phyloP scores from a whole-genome alignment of 2,113 vertebrate species.

The Recurvirostra avosetta region DNA sequence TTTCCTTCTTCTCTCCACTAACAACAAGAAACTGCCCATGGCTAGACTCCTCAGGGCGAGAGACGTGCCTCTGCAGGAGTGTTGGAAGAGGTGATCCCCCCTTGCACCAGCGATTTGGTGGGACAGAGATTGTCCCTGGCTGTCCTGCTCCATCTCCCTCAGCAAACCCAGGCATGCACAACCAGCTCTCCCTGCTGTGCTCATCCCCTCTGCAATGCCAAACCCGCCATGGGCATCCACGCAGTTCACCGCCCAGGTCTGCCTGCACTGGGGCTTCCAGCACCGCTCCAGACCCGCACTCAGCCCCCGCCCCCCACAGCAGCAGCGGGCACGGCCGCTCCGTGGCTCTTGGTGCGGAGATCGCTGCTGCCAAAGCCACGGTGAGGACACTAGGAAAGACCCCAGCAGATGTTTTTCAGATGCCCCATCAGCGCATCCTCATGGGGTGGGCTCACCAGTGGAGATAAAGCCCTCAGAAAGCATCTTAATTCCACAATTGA shows the following conservation, averaged over 20 bases:
- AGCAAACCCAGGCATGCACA: too few species aligned
- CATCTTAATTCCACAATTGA: neutral
- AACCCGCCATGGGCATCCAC: too few species aligned
- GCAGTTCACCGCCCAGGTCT: fast-evolving
- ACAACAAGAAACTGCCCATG: neutral
- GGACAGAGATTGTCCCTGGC: too few species aligned
- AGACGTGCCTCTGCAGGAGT: neutral
- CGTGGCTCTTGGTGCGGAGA: fast-evolving
- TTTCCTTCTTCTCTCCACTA: neutral
- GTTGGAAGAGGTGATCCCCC: too few species aligned
- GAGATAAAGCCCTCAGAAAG: neutral
- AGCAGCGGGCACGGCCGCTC: too few species aligned
- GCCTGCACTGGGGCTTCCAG: neutral
- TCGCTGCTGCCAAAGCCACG: fast-evolving
- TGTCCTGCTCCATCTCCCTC: too few species aligned
- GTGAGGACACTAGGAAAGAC: neutral
- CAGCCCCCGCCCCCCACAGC: too few species aligned
- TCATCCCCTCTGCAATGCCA: too few species aligned
- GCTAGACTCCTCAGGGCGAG: neutral
- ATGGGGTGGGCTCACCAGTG: neutral
- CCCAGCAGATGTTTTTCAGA: fast-evolving
- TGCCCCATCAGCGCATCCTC: fast-evolving
- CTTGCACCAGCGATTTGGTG: too few species aligned
- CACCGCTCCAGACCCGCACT: fast-evolving
- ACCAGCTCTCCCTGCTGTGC: too few species aligned